These are phyloP conservation scores for Synergus umbraculus DNA, from an alignment of 2,888 invertebrate genomes.

Conservation along the genomic window DNA sequence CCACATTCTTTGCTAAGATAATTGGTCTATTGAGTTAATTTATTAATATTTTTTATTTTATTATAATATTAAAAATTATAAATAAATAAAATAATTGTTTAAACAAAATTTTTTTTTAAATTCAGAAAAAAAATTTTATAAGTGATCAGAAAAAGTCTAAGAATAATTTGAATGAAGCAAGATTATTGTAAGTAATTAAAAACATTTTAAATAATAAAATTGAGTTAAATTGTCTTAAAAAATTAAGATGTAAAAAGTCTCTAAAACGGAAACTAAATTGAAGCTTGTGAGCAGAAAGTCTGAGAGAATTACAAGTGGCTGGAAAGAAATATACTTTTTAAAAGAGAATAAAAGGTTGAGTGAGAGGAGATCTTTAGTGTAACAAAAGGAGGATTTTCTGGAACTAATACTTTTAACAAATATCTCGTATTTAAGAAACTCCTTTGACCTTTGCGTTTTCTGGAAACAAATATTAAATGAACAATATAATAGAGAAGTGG, in stretches of 20 bases:
- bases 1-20: not conserved
- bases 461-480: not conserved
- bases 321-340: too few species aligned
- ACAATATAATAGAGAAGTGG: not conserved
- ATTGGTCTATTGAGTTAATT: not conserved
- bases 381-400: not conserved
- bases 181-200: not conserved
- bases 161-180: not conserved
- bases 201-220: not conserved
- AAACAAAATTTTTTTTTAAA: slow-evolving; percentile 1
- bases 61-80: not conserved
- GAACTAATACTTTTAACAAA: not conserved
- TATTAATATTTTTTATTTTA: not conserved
- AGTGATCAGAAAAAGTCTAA: not conserved
- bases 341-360: too few species aligned
- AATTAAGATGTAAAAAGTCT: not conserved
- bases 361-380: too few species aligned
- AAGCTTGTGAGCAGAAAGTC: too few species aligned
- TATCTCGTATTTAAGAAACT: not conserved
- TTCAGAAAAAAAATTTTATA: not conserved
- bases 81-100: not conserved
- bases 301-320: too few species aligned
- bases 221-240: not conserved
- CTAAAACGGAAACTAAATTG: not conserved
- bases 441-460: too few species aligned